Evolutionary conservation across 2,888 invertebrate genomes (phyloP).

Genomic region (Malthinus seriepunctatus): DNA sequence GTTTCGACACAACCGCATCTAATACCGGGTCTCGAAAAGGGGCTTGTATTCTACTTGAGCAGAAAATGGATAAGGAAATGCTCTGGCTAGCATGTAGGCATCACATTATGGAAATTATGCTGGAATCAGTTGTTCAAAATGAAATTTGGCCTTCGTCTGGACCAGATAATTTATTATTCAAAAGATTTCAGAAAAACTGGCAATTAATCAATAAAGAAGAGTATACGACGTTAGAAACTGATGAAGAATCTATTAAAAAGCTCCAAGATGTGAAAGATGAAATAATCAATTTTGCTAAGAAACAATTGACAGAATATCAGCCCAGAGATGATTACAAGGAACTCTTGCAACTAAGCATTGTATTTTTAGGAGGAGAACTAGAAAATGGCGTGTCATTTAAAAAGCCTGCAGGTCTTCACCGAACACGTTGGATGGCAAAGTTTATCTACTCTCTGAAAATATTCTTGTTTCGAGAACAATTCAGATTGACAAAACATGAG

Average conservation of each 20-base stretch:
- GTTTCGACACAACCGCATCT: conserved; percentile 40
- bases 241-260: background rate
- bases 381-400: background rate
- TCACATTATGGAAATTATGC: conserved; percentile 37
- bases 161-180: background rate
- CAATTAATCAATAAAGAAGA: background rate
- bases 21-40: conserved; percentile 37
- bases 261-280: background rate
- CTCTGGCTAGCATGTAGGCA: conserved; percentile 37
- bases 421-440: conserved; percentile 41
- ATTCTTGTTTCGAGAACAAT: conserved; percentile 26
- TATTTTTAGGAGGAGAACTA: background rate
- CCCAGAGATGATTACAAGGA: background rate
- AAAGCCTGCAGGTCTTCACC: conserved; percentile 34
- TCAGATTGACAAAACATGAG: background rate
- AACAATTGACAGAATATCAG: background rate
- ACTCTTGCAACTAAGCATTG: background rate
- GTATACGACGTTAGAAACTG: background rate
- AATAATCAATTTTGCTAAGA: too few species aligned
- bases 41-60: conserved; percentile 36
- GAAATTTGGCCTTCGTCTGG: conserved; percentile 7
- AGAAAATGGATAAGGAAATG: conserved; percentile 31
- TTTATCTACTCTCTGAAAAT: conserved; percentile 37
- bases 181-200: background rate
- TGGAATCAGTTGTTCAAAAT: conserved; percentile 33